Conservation (phyloP, 2,888 invertebrate species). For the Adelognathus sp. region DNA sequence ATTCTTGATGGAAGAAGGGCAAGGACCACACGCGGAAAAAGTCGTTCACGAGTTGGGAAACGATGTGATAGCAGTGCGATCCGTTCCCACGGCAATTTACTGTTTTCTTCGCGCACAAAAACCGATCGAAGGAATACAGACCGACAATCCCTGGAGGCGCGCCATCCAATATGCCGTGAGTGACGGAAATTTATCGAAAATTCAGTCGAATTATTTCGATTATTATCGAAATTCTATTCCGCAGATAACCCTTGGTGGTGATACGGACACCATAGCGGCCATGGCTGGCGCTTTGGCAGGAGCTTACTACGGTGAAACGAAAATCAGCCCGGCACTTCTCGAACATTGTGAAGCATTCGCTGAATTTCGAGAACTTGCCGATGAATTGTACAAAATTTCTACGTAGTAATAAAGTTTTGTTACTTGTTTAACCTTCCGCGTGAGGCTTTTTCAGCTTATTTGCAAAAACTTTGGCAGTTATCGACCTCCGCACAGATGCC, state of each 20-base stretch:
- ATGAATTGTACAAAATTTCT: slow-evolving; percentile 79
- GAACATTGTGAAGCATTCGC: slow-evolving; percentile 84
- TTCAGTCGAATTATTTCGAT: slow-evolving; percentile 29
- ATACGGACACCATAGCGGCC: slow-evolving; percentile 89
- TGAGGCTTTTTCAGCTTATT: too few relatives aligned
- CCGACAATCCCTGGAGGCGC: slow-evolving; percentile 84
- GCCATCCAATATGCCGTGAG: slow-evolving; percentile 85
- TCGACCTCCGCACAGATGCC: too few relatives aligned
- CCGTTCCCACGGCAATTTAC: slow-evolving; percentile 89
- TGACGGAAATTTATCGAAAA: not conserved
- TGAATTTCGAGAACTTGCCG: slow-evolving; percentile 83
- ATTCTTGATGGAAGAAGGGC: slow-evolving; percentile 63
- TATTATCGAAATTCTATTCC: not conserved
- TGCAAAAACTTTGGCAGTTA: too few relatives aligned
- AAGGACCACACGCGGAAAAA: slow-evolving; percentile 80
- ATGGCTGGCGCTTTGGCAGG: slow-evolving; percentile 89
- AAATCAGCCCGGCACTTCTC: slow-evolving; percentile 82
- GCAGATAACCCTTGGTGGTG: slow-evolving; percentile 87
- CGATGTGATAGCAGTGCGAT: slow-evolving; percentile 85
- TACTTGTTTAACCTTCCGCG: not conserved
- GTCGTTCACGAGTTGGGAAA: slow-evolving; percentile 84
- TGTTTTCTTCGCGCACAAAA: slow-evolving; percentile 85
- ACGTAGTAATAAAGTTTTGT: slow-evolving; percentile 28
- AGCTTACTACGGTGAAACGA: slow-evolving; percentile 85
- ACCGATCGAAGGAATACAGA: slow-evolving; percentile 82